These are phyloP conservation scores for Apomyelois bistriatella DNA, from an alignment of 2,888 invertebrate genomes.

Conservation along the genomic window DNA sequence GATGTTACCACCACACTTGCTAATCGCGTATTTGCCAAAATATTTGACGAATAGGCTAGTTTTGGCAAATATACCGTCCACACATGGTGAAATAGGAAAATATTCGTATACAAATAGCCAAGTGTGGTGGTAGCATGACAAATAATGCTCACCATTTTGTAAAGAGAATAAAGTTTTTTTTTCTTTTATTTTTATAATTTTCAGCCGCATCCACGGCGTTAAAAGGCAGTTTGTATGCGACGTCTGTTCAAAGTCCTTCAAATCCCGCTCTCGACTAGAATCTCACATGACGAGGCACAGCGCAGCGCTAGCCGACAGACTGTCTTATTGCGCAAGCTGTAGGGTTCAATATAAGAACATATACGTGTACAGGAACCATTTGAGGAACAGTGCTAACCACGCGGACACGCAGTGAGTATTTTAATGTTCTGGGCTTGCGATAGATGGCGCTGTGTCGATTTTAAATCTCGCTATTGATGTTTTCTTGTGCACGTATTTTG, in stretches of 20 bases:
- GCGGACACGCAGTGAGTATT: constrained; percentile 37
- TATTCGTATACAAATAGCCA: too few relatives aligned
- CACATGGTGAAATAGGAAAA: too few relatives aligned
- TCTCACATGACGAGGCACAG: constrained; percentile 39
- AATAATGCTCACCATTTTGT: too few relatives aligned
- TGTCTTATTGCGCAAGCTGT: constrained; percentile 44
- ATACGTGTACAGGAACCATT: constrained; percentile 47
- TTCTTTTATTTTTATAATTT: neutral
- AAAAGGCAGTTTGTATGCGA: constrained; percentile 41
- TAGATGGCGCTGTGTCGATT: too few relatives aligned
- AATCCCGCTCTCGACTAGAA: constrained; percentile 37
- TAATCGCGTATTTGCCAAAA: too few relatives aligned
- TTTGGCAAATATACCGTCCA: too few relatives aligned
- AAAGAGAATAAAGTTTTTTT: too few relatives aligned
- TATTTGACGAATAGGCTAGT: too few relatives aligned
- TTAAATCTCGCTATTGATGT: too few relatives aligned
- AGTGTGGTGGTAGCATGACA: too few relatives aligned
- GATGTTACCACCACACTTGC: too few relatives aligned
- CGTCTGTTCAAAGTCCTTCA: constrained; percentile 39
- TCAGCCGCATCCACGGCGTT: constrained; percentile 42
- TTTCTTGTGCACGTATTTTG: too few relatives aligned
- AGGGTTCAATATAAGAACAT: constrained; percentile 50
- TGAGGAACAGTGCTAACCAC: constrained; percentile 45
- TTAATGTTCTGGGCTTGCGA: neutral
- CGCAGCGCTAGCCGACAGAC: constrained; percentile 26